Base-by-base conservation (phyloP, 2,888 invertebrate genomes). In the Vannuccia rotundouncinata region DNA sequence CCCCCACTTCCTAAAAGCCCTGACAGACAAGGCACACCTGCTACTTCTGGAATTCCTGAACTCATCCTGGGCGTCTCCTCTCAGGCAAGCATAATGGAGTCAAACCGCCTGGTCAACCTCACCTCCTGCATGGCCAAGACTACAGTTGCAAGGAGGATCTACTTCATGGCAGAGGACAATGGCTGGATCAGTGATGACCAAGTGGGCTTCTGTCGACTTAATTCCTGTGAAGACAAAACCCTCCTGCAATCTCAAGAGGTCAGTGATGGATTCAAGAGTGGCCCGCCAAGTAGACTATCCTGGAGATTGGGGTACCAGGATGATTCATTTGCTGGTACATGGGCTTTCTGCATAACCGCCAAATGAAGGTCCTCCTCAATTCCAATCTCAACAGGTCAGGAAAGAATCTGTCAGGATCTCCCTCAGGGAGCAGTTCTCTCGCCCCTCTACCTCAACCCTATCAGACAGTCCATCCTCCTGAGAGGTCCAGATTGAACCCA, bases 281-380 rank as follows among this genome's bases (percentile, higher is more conserved):
- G 10, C 75, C 75, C 5, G 28, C 75, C 29, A 17, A 75, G 29
- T 2, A 29, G 17, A 75, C 29, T 17, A 29, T 75, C 29, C 29
- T 75, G 5, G 75, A 75, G 29, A 75, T 29, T n/a, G 75, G 75
- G 29, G 29, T 75, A 13, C 75, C 75, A 2, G 75, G 75, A 28
- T n/a, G 29, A n/a, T 75, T 75, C 31, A 27, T 75, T 22, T 29
- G 75, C 29, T 75, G 75, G 75, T 29, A n/a, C 27, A 29, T 29
- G 29, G 75, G 75, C 75, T 75, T 75, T 17, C 75, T 75, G 17
- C 29, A n/a, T 1, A 75, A 75, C 31, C 75, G 75, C 31, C 75
- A 75, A 75, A 29, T 29, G 10, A 2, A 28, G 28, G 75, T 28
- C 75, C 31, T 2, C n/a, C 66, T 66, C 22, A 17, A 22, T 25